phyloP scores from a whole-genome alignment of 2,797 vertebrate species.

The Sandelia bainsii region DNA sequence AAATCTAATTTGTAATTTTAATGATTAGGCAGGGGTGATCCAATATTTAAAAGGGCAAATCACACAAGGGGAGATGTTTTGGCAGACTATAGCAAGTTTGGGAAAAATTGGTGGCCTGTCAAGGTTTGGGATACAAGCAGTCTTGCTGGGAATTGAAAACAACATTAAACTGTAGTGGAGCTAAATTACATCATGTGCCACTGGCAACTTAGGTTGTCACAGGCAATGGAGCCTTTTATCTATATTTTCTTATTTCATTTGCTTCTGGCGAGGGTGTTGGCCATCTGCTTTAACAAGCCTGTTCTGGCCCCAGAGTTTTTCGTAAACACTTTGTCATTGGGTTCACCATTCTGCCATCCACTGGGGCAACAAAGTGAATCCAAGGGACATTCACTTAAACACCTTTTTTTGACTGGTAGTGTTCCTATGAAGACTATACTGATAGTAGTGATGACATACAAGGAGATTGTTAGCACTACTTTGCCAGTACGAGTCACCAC shows the following conservation, averaged over 20 bases:
- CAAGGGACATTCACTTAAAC: neutral
- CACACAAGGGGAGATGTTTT: constrained; percentile 41
- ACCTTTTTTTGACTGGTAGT: neutral
- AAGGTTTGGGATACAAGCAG: constrained; percentile 39
- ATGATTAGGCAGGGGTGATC: constrained; percentile 29
- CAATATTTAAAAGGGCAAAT: constrained; percentile 63
- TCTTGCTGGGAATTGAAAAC: constrained; percentile 66
- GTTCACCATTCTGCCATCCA: neutral
- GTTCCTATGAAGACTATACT: neutral
- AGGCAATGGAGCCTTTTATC: constrained; percentile 53
- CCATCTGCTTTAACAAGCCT: constrained; percentile 16
- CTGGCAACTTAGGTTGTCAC: constrained; percentile 57
- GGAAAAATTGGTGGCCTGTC: constrained; percentile 50
- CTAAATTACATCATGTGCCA: constrained; percentile 66
- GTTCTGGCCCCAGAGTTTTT: constrained; percentile 11
- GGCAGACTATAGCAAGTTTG: constrained; percentile 38
- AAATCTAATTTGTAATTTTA: constrained; percentile 37
- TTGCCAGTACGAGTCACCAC: neutral
- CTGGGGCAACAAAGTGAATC: neutral
- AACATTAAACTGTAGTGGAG: constrained; percentile 65
- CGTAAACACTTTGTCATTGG: neutral
- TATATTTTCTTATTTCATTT: constrained; percentile 47
- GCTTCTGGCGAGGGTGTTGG: constrained; percentile 40
- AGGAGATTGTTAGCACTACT: neutral
- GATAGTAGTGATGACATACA: neutral